Evolutionary conservation across 2,113 vertebrate species (phyloP), one percentile per base, ranked within the genome.

Genomic region (Struthidea cinerea): DNA sequence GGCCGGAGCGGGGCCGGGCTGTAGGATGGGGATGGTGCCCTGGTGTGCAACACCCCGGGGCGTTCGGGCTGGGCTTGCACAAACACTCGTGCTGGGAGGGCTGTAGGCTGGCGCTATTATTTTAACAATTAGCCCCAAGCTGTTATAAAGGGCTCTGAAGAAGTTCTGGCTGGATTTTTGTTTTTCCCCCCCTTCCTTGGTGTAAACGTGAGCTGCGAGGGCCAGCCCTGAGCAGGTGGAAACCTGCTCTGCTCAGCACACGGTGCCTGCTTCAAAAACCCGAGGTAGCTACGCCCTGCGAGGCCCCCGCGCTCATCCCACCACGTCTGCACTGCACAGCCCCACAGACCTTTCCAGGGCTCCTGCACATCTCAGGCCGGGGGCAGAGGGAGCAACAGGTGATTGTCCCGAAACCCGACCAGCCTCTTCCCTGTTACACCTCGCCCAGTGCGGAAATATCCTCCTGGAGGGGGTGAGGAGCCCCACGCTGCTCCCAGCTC

Each of bases 341-440:
- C 80, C 64, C 33, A 1, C 11, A 17, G 21, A 65, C 39, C 35
- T 15, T 3, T 0, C 67, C 52, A 2, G 24, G 57, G 71, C 55
- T 95, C 16, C 42, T 1, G 27, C 24, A 32, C 30, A 22, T 4
- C 69, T 8, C 18, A 0, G 33, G 11, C 16, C 44, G 39, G 65
- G 82, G 85, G 64, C 63, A 88, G 44, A 44, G 20, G 33, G n/a
- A 84, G 93, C 96, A 95, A 94, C 95, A 96, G 86, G 87, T 92
- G 84, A 84, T 19, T 1, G 32, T 93, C 86, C 88, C 32, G 0
- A 88, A 82, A n/a, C 5, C 27, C 33, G 76, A 35, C 7, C 70
- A 5, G 50, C 13, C 13, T 77, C 55, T 80, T 52, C 82, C 60
- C 67, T 1, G 0, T n/a, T 27, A 30, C 75, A 50, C 59, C 77